These are phyloP conservation scores for Zoanthus sociatus DNA, from an alignment of 92 coral and sea anemone species.

Conservation along the genomic window DNA sequence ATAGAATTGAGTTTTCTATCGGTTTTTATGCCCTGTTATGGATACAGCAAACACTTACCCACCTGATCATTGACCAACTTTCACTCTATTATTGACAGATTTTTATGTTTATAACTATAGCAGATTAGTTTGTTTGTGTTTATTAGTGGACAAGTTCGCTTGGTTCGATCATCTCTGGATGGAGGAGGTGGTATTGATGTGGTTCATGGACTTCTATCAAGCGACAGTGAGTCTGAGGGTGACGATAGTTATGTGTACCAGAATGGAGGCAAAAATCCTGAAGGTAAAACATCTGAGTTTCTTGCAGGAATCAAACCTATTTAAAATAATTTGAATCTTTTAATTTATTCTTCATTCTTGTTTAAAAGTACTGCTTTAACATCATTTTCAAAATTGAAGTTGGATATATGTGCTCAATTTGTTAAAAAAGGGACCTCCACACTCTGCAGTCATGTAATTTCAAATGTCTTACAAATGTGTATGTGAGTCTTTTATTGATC, in stretches of 20 bases:
- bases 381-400: too few relatives aligned
- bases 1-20: too few relatives aligned
- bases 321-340: neutral
- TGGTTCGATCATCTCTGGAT: conserved; percentile 73
- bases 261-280: conserved; percentile 57
- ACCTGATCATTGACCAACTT: too few relatives aligned
- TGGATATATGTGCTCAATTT: too few relatives aligned
- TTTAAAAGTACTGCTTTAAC: neutral
- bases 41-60: too few relatives aligned
- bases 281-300: conserved; percentile 51
- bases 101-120: too few relatives aligned
- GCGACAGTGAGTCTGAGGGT: conserved; percentile 61
- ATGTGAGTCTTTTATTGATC: too few relatives aligned
- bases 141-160: conserved; percentile 84
- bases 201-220: conserved; percentile 65
- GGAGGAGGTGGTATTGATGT: conserved; percentile 82
- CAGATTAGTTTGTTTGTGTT: neutral
- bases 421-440: too few relatives aligned
- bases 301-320: neutral
- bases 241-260: conserved; percentile 58
- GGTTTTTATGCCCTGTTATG: too few relatives aligned
- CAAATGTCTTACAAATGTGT: too few relatives aligned
- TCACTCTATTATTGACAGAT: too few relatives aligned
- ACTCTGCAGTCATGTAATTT: too few relatives aligned
- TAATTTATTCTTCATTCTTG: neutral